Conservation (phyloP, 2,888 invertebrate species). For the Dasypolia templi region DNA sequence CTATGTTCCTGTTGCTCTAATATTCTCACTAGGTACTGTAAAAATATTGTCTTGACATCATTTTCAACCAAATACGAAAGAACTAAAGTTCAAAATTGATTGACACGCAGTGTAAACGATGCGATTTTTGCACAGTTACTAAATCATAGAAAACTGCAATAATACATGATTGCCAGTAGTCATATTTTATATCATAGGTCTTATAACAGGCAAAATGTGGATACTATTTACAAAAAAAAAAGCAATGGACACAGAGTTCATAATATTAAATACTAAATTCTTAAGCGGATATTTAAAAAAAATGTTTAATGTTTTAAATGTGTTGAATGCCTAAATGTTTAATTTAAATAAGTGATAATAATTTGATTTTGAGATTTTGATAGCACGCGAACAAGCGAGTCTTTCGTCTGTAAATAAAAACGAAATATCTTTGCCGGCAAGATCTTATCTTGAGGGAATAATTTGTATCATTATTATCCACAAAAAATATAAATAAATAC, state of each 20-base stretch:
- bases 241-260: constrained; percentile 39
- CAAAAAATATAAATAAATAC: constrained; percentile 32
- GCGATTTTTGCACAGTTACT: neutral
- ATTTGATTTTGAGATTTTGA: neutral
- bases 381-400: neutral
- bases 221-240: neutral
- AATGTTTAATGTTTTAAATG: no score
- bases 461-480: neutral
- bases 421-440: neutral
- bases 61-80: constrained; percentile 11
- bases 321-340: constrained; percentile 11
- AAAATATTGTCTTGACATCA: constrained; percentile 31
- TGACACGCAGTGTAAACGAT: neutral
- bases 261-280: constrained; percentile 21
- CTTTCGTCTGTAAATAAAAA: neutral
- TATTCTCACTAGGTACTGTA: constrained; percentile 10
- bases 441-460: neutral
- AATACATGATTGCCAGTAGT: neutral
- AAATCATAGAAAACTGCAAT: neutral
- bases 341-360: neutral
- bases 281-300: constrained; percentile 15
- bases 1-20: neutral
- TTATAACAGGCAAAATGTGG: neutral
- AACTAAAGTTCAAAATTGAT: constrained; percentile 15
- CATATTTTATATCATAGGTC: neutral